These are phyloP conservation scores for Aselliscus stoliczkanus DNA, from an alignment of 2,797 vertebrate genomes.

Conservation along the genomic window DNA sequence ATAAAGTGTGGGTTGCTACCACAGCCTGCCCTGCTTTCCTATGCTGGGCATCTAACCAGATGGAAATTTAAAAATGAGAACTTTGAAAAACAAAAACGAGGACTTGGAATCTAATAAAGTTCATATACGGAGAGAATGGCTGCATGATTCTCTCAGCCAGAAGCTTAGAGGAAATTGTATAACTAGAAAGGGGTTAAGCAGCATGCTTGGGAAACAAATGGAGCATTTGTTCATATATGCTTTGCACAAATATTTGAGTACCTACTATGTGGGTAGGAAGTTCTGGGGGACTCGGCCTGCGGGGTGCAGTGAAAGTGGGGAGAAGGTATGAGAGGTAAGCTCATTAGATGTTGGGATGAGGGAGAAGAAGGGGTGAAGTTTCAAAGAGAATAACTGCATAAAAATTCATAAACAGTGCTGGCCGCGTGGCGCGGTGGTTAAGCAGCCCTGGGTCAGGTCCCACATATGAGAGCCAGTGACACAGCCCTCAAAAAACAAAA, in stretches of 20 bases:
- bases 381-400: neutral
- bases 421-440: too few species aligned
- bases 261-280: fast-evolving
- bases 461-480: too few species aligned
- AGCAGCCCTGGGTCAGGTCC: too few species aligned
- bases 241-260: neutral
- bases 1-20: too few species aligned
- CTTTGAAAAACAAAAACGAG: fast-evolving
- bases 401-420: neutral
- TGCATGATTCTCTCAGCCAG: fast-evolving
- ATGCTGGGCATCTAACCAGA: neutral
- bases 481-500: too few species aligned
- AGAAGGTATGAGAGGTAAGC: neutral
- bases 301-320: neutral
- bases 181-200: neutral
- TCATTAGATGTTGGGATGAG: neutral
- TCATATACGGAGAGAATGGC: neutral
- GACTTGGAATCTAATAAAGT: neutral
- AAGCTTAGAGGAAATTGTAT: neutral
- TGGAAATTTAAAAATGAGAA: neutral
- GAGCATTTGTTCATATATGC: neutral
- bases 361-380: neutral
- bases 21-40: neutral
- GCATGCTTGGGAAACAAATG: neutral
- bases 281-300: neutral